A percentile compares a stretch with the other conserved stretches of the same genome.
phyloP scores from a whole-genome alignment of 2,888 invertebrate species.

The Incurvaria masculella region DNA sequence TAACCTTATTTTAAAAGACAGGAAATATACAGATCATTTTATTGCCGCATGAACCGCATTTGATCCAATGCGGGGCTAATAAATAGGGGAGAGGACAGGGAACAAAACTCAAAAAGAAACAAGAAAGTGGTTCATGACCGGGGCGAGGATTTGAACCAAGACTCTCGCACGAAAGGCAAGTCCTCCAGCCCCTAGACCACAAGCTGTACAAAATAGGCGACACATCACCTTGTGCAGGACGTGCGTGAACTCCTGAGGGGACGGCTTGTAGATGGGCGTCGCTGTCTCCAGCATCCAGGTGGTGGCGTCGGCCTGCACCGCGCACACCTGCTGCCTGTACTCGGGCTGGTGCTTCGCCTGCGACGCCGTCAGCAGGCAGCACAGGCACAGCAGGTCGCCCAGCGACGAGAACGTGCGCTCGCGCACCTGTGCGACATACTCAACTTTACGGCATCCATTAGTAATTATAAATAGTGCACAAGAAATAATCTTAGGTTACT shows the following conservation, averaged over 20 bases:
- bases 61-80: too few relatives aligned
- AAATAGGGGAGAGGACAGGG: neutral
- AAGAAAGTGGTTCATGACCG: too few relatives aligned
- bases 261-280: constrained; percentile 68
- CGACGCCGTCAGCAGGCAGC: constrained; percentile 75
- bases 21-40: too few relatives aligned
- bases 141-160: too few relatives aligned
- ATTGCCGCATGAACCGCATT: too few relatives aligned
- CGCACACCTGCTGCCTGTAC: constrained; percentile 41
- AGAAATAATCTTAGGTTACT: too few relatives aligned
- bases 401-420: constrained; percentile 83
- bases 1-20: too few relatives aligned
- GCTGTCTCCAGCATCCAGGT: constrained; percentile 87
- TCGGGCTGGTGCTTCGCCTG: constrained; percentile 50
- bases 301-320: constrained; percentile 82
- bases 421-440: constrained; percentile 46
- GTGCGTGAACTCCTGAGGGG: constrained; percentile 69
- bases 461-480: too few relatives aligned
- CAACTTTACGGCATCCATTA: too few relatives aligned
- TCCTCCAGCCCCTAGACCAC: too few relatives aligned
- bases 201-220: too few relatives aligned
- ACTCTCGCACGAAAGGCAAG: too few relatives aligned
- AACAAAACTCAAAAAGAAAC: neutral
- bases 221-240: constrained; percentile 67
- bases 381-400: constrained; percentile 81